Percentiles rank a stretch among this genome's conserved stretches.
These are phyloP conservation scores for Mirza zaza DNA, from an alignment of 2,113 vertebrate genomes.

Conservation along the genomic window DNA sequence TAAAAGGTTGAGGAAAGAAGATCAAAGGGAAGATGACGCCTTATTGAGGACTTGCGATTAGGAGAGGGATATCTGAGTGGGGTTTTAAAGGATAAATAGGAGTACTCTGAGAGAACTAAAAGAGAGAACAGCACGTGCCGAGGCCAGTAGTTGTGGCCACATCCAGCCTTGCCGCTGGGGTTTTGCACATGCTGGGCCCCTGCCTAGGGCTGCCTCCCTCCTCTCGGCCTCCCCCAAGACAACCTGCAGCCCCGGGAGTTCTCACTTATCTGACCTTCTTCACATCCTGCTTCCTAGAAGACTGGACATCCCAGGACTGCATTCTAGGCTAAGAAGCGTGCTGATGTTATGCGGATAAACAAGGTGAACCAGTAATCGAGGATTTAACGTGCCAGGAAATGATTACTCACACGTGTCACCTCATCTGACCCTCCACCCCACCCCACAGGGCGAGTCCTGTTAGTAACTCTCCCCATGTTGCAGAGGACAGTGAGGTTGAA, in stretches of 20 bases:
- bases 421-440: background rate
- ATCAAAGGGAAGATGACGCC: background rate
- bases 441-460: background rate
- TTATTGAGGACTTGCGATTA: background rate
- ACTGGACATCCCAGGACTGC: background rate
- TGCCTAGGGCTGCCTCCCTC: background rate
- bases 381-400: background rate
- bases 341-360: background rate
- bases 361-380: background rate
- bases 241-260: background rate
- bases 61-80: background rate
- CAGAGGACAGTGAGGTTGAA: background rate
- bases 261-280: background rate
- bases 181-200: background rate
- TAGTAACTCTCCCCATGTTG: too few species aligned
- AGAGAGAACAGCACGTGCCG: background rate
- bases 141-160: background rate
- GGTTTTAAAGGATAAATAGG: background rate
- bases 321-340: background rate
- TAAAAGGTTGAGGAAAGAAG: background rate
- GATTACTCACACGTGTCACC: background rate
- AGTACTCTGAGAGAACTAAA: background rate
- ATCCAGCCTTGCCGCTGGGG: background rate
- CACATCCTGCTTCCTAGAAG: background rate
- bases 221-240: background rate